These are phyloP conservation scores for Drosophila nasuta DNA, from an alignment of 1,140 invertebrate genomes.

Conservation along the genomic window DNA sequence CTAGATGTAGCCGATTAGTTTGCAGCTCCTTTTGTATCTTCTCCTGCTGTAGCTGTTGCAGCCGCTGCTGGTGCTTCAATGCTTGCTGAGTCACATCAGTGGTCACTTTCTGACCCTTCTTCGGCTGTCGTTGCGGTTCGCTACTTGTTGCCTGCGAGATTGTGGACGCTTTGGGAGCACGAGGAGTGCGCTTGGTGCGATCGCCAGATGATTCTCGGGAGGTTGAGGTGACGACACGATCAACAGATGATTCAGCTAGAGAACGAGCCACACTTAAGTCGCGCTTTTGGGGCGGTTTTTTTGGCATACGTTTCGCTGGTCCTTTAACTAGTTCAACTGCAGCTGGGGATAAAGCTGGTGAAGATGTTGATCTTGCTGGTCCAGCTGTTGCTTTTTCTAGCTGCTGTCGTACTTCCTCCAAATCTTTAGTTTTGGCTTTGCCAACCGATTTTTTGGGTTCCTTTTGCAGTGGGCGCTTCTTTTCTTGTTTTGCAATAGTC, in stretches of 20 bases:
- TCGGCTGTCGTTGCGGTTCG: slow-evolving; percentile 17
- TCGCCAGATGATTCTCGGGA: slow-evolving; percentile 1
- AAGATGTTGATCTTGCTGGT: too few relatives aligned
- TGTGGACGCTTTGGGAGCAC: background rate
- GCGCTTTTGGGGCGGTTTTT: background rate
- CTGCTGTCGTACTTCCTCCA: background rate
- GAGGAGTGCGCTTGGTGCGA: background rate
- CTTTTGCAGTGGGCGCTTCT: background rate
- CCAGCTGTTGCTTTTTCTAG: too few relatives aligned
- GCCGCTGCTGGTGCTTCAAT: background rate
- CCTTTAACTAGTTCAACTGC: background rate
- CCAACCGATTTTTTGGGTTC: background rate
- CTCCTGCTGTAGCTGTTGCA: background rate
- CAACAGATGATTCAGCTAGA: background rate
- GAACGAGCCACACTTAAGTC: background rate
- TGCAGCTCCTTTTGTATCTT: too few relatives aligned
- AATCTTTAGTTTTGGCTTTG: background rate
- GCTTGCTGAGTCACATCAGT: background rate
- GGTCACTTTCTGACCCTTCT: slow-evolving; percentile 1
- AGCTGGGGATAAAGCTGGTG: background rate
- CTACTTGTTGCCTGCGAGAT: background rate
- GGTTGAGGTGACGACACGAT: background rate
- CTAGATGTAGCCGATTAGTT: too few relatives aligned
- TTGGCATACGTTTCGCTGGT: background rate
- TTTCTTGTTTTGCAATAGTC: background rate